Base-by-base conservation (phyloP, 1,140 invertebrate species). In the Tyrophagus putrescentiae region DNA sequence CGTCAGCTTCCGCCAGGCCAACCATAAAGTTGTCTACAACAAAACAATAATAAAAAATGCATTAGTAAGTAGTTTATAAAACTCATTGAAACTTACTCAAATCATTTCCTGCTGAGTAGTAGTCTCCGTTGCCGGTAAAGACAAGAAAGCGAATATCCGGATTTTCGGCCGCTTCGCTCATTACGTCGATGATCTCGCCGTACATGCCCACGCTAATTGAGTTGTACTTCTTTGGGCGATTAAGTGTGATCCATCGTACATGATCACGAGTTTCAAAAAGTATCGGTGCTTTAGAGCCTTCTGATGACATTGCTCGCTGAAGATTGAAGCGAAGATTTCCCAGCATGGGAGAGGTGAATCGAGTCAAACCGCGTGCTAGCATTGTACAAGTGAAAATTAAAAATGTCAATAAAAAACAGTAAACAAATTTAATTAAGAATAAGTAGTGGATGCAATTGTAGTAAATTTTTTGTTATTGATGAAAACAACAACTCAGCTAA, bases 71-170 rank as follows among this genome's bases (percentile, higher is more conserved):
- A 13, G 21, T 13, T 39, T 39, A 39, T 13, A 39, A 13, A 39
- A 39, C 21, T 39, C 13, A 39, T 39, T 23, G 32, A 50, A 44
- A 77, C 64, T 76, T 77, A 39, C 67, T 68, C 18, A 94, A 72
- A 70, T 94, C 89, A 76, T 86, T 92, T 23, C 90, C 91, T 72
- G 85, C 86, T 61, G 80, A 83, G 68, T 82, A 94, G 69, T 80
- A 88, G 52, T 84, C 77, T 29, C 84, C 87, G 58, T 76, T 68
- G 68, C 74, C 87, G 36, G 85, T 88, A 7, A 90, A 66, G n/a
- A 82, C 81, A 31, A 81, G 79, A 11, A 83, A 18, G 27, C 62
- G 69, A 0, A 72, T 68, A 31, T 84, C 76, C 28, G 73, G 65
- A 36, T 88, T 78, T 23, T 72, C 70, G 31, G 79, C 78, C 41